Evolutionary conservation across 1,140 invertebrate genomes (phyloP).

Genomic region (Nasonia giraulti): DNA sequence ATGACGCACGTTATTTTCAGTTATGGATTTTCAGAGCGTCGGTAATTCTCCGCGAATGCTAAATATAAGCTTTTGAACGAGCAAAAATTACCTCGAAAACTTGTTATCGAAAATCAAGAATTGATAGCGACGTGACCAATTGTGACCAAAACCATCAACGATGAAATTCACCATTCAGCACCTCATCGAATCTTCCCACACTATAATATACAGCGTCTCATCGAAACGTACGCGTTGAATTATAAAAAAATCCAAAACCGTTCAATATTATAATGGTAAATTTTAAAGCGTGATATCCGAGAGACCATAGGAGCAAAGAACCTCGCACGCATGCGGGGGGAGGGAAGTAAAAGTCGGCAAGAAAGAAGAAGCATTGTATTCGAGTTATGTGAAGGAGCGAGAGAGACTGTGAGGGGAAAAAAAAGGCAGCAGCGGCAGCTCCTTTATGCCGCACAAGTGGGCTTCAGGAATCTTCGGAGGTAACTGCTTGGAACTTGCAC

Average conservation of each 20-base stretch:
- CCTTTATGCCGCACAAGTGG: constrained; percentile 48
- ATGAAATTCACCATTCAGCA: no score
- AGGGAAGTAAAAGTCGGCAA: background rate
- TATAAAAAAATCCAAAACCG: background rate
- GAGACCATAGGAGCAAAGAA: constrained; percentile 31
- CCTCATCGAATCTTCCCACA: no score
- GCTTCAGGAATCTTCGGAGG: constrained; percentile 40
- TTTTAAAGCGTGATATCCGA: background rate
- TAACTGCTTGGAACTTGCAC: constrained; percentile 36
- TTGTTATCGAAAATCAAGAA: no score
- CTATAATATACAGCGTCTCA: no score
- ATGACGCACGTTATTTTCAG: no score
- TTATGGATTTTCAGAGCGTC: background rate
- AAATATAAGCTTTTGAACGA: no score
- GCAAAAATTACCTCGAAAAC: no score
- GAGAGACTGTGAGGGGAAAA: constrained; percentile 35
- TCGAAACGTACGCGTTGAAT: background rate
- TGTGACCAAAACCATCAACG: no score
- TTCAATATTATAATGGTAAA: background rate
- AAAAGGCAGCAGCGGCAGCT: constrained; percentile 55
- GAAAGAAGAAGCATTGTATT: constrained; percentile 28
- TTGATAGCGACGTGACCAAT: no score
- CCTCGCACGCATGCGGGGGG: background rate
- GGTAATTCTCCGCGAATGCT: no score
- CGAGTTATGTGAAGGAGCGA: constrained; percentile 32